phyloP scores from a whole-genome alignment of 2,113 vertebrate species.

The Aplodontia rufa region DNA sequence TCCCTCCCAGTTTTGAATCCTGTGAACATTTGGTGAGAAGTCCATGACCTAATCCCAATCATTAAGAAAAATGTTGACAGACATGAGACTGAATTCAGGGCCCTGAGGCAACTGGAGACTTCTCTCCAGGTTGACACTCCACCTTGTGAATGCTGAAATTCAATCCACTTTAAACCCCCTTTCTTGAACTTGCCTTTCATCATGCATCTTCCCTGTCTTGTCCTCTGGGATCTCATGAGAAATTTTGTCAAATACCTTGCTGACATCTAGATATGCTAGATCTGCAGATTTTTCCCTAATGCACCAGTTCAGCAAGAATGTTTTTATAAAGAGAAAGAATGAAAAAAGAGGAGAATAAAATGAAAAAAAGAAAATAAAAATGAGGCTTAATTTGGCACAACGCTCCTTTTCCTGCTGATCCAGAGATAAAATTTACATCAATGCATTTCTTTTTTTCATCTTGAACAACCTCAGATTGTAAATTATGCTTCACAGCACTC shows the following conservation, averaged over 20 bases:
- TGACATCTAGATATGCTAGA: neutral
- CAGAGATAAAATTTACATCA: neutral
- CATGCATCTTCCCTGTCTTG: neutral
- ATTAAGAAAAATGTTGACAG: constrained; percentile 39
- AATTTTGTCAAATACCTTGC: constrained; percentile 41
- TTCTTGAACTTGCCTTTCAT: neutral
- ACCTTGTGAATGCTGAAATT: neutral
- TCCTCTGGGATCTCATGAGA: constrained; percentile 46
- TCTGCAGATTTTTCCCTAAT: neutral
- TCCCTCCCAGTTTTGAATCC: neutral
- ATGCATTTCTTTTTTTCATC: neutral
- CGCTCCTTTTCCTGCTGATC: neutral
- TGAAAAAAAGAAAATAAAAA: neutral
- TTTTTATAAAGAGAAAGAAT: neutral
- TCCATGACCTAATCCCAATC: neutral
- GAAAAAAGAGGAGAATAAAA: neutral
- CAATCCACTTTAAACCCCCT: neutral
- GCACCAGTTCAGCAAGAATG: neutral
- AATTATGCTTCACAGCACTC: neutral
- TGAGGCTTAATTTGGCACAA: neutral
- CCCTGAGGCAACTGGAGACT: neutral
- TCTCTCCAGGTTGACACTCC: neutral
- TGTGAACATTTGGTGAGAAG: constrained; percentile 12
- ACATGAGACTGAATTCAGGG: neutral
- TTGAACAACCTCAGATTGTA: neutral